Evolutionary conservation across 1,140 invertebrate species (phyloP).

Genomic region (Asbolus verrucosus): DNA sequence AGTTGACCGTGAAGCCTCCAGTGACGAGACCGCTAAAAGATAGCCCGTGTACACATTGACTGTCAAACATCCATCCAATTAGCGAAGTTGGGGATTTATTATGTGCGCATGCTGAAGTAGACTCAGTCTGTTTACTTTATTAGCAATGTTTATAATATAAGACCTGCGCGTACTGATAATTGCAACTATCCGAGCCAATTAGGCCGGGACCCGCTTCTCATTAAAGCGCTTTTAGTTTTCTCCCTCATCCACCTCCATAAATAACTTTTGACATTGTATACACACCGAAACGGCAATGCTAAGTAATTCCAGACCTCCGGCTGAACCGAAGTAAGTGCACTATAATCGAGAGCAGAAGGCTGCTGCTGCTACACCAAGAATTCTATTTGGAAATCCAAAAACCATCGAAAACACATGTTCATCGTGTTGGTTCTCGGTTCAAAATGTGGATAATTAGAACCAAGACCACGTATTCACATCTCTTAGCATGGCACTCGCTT

Average conservation of each 20-base stretch:
- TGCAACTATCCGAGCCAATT: conserved; percentile 58
- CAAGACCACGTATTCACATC: too few relatives aligned
- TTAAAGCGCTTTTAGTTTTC: conserved; percentile 46
- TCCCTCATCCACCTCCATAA: conserved; percentile 43
- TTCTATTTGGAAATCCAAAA: neutral
- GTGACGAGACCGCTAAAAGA: conserved; percentile 46
- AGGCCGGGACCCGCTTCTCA: conserved; percentile 47
- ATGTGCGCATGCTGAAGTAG: conserved; percentile 54
- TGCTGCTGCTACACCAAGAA: too few relatives aligned
- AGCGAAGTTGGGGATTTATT: conserved; percentile 58
- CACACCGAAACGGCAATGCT: conserved; percentile 35
- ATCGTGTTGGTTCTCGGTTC: neutral
- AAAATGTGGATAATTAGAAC: too few relatives aligned
- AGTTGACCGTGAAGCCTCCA: conserved; percentile 37
- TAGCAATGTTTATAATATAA: conserved; percentile 61
- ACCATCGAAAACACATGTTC: neutral
- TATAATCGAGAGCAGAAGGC: conserved; percentile 5
- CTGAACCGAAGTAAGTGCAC: conserved; percentile 9
- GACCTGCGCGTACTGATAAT: conserved; percentile 57
- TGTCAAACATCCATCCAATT: conserved; percentile 61
- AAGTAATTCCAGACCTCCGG: conserved; percentile 26
- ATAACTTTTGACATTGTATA: conserved; percentile 45
- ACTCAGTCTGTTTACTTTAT: conserved; percentile 61
- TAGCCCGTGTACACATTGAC: conserved; percentile 54
- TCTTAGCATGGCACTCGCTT: too few relatives aligned